Conservation (phyloP, 2,888 invertebrate species). For the Pterobdella sp. region DNA sequence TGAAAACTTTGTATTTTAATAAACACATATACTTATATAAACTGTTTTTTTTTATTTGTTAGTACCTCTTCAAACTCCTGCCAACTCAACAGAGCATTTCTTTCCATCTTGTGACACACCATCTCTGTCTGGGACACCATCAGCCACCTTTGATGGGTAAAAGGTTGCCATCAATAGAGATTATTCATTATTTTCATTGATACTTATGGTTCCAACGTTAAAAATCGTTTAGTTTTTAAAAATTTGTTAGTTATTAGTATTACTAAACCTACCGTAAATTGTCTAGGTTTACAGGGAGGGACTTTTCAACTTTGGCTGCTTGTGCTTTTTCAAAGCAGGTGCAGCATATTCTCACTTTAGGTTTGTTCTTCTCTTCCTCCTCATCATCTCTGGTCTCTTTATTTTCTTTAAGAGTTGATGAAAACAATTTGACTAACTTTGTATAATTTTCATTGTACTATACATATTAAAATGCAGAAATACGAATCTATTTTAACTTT, state of each 20-base stretch:
- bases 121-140: slow-evolving; percentile 25
- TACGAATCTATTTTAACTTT: not conserved
- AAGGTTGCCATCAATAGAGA: too few species aligned
- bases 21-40: not conserved
- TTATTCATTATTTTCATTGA: too few species aligned
- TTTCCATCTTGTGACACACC: slow-evolving; percentile 25
- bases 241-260: too few species aligned
- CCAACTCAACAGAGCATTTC: slow-evolving; percentile 21
- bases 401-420: not conserved
- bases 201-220: too few species aligned
- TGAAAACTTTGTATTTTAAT: too few species aligned
- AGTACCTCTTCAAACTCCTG: slow-evolving; percentile 19
- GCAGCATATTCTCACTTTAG: slow-evolving; percentile 23
- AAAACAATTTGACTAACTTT: not conserved
- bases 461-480: not conserved
- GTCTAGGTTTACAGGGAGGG: slow-evolving; percentile 15
- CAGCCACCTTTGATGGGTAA: too few species aligned
- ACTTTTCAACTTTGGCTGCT: slow-evolving; percentile 10
- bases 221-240: too few species aligned
- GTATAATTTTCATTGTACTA: not conserved
- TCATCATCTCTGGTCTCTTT: not conserved
- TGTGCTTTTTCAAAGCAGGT: slow-evolving; percentile 24
- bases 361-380: slow-evolving; percentile 8
- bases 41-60: not conserved
- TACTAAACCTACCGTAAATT: not conserved